Conservation (phyloP, 2,797 vertebrate species). For the Siniperca obscura region DNA sequence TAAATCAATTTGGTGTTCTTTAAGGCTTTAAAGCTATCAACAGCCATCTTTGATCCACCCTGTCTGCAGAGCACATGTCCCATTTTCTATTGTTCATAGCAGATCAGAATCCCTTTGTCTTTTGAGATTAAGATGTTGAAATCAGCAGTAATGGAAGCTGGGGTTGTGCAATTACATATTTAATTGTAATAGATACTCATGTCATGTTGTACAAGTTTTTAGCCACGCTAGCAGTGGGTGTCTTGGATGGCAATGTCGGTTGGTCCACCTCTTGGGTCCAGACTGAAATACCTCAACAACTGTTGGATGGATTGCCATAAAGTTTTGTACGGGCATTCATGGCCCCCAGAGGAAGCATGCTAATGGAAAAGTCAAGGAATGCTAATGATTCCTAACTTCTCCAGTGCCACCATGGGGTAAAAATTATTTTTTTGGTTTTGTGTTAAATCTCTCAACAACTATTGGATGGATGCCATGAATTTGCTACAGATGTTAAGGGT, state of each 20-base stretch:
- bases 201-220: conserved; percentile 33
- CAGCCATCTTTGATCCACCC: conserved; percentile 72
- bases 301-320: background rate
- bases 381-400: background rate
- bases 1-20: conserved; percentile 62
- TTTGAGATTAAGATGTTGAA: conserved; percentile 35
- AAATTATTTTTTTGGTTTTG: background rate
- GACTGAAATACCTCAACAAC: background rate
- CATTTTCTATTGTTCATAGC: conserved; percentile 41
- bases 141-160: conserved; percentile 19
- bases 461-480: background rate
- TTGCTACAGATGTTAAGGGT: background rate
- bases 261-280: background rate
- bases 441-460: background rate
- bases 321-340: too few relatives aligned
- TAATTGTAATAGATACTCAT: conserved; percentile 25
- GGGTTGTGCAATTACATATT: background rate
- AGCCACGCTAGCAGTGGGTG: background rate
- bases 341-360: background rate
- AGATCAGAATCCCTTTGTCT: conserved; percentile 38
- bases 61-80: conserved; percentile 67
- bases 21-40: conserved; percentile 38
- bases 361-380: too few relatives aligned
- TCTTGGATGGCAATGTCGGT: background rate
- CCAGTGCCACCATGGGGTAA: background rate